Evolutionary conservation across 1,140 invertebrate genomes (phyloP).

Genomic region (Drosophila melanica): DNA sequence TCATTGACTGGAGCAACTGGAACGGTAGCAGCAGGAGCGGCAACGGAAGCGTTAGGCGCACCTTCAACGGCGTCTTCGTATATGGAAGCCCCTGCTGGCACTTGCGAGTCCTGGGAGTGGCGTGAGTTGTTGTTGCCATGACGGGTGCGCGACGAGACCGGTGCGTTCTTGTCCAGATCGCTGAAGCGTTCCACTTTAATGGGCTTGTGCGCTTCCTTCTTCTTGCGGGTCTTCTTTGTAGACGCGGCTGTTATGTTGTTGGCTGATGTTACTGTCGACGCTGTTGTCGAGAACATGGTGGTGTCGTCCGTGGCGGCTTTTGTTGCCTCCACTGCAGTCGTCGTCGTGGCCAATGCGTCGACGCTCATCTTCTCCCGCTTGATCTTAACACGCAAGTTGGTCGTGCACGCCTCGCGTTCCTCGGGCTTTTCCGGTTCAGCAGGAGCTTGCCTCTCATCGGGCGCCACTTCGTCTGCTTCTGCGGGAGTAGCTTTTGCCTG

Average conservation of each 20-base stretch:
- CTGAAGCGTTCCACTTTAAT: slow-evolving; percentile 80
- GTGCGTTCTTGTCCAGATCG: slow-evolving; percentile 55
- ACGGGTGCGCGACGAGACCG: slow-evolving; percentile 66
- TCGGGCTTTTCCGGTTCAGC: neutral
- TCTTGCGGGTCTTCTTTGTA: slow-evolving; percentile 57
- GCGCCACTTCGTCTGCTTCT: slow-evolving; percentile 7
- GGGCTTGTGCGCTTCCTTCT: slow-evolving; percentile 64
- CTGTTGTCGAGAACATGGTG: slow-evolving; percentile 36
- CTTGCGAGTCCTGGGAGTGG: slow-evolving; percentile 34
- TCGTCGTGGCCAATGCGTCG: slow-evolving; percentile 17
- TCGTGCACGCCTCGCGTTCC: neutral
- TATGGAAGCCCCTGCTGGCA: slow-evolving; percentile 49
- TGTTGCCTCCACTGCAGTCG: slow-evolving; percentile 29
- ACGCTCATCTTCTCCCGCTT: slow-evolving; percentile 74
- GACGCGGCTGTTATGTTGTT: slow-evolving; percentile 15
- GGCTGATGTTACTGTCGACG: slow-evolving; percentile 1
- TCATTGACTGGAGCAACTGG: slow-evolving; percentile 31
- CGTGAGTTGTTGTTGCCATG: slow-evolving; percentile 47
- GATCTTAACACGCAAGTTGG: slow-evolving; percentile 50
- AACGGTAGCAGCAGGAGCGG: neutral
- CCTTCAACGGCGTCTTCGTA: slow-evolving; percentile 76
- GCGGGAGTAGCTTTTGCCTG: neutral
- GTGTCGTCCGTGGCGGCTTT: slow-evolving; percentile 41
- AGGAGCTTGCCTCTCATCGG: slow-evolving; percentile 1
- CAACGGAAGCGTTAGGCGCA: slow-evolving; percentile 5